phyloP scores from a whole-genome alignment of 1,140 invertebrate genomes.

The Ctenoplectra terminalis region DNA sequence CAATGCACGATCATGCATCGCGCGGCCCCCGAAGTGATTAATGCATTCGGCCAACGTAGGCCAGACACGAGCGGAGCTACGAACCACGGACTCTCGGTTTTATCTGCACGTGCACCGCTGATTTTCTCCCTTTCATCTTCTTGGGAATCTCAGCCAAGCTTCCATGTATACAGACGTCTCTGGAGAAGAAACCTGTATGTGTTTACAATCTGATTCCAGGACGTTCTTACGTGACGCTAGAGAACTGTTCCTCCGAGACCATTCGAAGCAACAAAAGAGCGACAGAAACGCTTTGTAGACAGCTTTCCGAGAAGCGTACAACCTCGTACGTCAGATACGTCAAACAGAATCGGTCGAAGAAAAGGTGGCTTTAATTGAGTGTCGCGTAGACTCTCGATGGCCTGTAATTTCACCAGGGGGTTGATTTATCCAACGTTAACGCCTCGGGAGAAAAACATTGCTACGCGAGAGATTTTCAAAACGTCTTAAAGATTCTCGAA shows the following conservation, averaged over 20 bases:
- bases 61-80: constrained; percentile 72
- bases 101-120: constrained; percentile 75
- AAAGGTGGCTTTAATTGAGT: not conserved
- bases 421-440: not conserved
- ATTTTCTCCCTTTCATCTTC: constrained; percentile 77
- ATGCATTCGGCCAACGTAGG: constrained; percentile 72
- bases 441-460: not conserved
- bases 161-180: constrained; percentile 24
- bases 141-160: constrained; percentile 65
- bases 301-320: constrained; percentile 45
- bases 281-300: constrained; percentile 50
- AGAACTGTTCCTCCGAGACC: constrained; percentile 57
- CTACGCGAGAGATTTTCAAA: not conserved
- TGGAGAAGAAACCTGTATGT: not conserved
- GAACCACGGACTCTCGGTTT: constrained; percentile 61
- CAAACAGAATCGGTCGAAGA: not conserved
- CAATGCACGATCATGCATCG: constrained; percentile 58
- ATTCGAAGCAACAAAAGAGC: constrained; percentile 56
- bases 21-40: constrained; percentile 63
- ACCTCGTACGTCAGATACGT: constrained; percentile 19
- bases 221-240: constrained; percentile 74
- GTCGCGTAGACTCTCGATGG: not conserved
- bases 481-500: too few species aligned
- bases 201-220: constrained; percentile 63
- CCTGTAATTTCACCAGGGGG: not conserved